Evolutionary conservation across 2,888 invertebrate genomes (phyloP).

Genomic region (Camptogramma bilineatum): DNA sequence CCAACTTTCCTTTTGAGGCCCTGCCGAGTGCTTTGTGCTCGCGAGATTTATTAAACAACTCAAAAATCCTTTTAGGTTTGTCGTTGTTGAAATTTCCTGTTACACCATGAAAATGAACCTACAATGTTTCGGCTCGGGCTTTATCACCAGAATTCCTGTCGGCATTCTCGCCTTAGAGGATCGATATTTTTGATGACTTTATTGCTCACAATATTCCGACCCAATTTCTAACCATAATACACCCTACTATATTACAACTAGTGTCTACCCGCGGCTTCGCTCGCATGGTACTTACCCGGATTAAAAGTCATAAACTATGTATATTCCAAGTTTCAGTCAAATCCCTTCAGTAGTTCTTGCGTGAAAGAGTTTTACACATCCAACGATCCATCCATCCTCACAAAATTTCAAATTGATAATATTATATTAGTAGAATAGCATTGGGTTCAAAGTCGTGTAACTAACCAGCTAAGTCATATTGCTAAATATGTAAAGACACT

Average conservation of each 20-base stretch:
- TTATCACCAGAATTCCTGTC: slow-evolving; percentile 2
- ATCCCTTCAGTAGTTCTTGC: too few species aligned
- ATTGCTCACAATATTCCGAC: background rate
- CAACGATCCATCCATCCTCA: too few species aligned
- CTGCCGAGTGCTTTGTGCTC: slow-evolving; percentile 37
- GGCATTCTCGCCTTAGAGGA: background rate
- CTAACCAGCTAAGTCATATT: background rate
- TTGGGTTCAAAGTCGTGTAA: slow-evolving; percentile 1
- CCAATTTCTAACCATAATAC: background rate
- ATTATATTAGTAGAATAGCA: too few species aligned
- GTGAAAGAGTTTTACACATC: too few species aligned
- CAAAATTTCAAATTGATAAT: too few species aligned
- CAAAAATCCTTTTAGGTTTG: slow-evolving; percentile 40
- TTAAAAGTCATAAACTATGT: too few species aligned
- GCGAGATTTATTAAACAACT: slow-evolving; percentile 43
- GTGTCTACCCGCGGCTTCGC: too few species aligned
- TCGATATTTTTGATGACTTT: background rate
- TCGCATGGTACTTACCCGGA: too few species aligned
- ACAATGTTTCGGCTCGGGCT: slow-evolving; percentile 14
- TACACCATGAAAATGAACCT: slow-evolving; percentile 27
- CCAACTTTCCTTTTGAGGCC: slow-evolving; percentile 36
- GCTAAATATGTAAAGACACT: slow-evolving; percentile 13
- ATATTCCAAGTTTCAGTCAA: too few species aligned
- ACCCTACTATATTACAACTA: background rate
- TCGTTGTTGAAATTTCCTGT: slow-evolving; percentile 29